A percentile compares a stretch with the other conserved stretches of the same genome.
These are phyloP conservation scores for Orius insidiosus DNA, from an alignment of 1,140 invertebrate species.

Conservation along the genomic window DNA sequence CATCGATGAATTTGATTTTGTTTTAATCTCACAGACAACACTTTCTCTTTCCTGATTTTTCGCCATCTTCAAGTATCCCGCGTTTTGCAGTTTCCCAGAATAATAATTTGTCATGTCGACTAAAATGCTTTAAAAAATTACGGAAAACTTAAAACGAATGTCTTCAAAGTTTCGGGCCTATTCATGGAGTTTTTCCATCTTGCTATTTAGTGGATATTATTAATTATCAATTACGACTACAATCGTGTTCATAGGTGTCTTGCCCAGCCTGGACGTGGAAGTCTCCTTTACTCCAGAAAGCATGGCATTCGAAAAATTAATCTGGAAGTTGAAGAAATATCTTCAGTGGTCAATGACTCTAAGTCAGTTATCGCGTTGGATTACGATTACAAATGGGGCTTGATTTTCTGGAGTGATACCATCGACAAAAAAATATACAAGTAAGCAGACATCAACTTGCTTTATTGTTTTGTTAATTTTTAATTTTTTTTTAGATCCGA, in stretches of 20 bases:
- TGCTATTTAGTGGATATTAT: too few relatives aligned
- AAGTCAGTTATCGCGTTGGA: slow-evolving; percentile 78
- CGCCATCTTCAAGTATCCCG: too few relatives aligned
- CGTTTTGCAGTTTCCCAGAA: too few relatives aligned
- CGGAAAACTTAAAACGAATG: too few relatives aligned
- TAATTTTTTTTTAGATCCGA: slow-evolving; percentile 10
- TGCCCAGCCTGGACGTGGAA: slow-evolving; percentile 53
- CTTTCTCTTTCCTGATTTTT: too few relatives aligned
- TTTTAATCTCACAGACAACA: too few relatives aligned
- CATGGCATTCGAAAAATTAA: slow-evolving; percentile 64
- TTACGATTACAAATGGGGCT: slow-evolving; percentile 59
- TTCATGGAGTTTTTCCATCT: too few relatives aligned
- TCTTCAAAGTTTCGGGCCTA: too few relatives aligned
- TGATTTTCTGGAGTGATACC: slow-evolving; percentile 77
- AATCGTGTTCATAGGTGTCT: slow-evolving; percentile 40
- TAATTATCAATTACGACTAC: too few relatives aligned
- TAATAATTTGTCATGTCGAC: too few relatives aligned
- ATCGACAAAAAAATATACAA: slow-evolving; percentile 38
- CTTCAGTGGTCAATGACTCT: slow-evolving; percentile 59
- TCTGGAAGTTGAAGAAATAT: slow-evolving; percentile 71
- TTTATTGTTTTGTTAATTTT: slow-evolving; percentile 5
- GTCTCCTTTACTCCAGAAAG: slow-evolving; percentile 65
- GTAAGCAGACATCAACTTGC: slow-evolving; percentile 16
- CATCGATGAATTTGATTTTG: too few relatives aligned
- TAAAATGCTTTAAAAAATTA: too few relatives aligned